phyloP scores from a whole-genome alignment of 2,888 invertebrate genomes.

The Melieria omissa region DNA sequence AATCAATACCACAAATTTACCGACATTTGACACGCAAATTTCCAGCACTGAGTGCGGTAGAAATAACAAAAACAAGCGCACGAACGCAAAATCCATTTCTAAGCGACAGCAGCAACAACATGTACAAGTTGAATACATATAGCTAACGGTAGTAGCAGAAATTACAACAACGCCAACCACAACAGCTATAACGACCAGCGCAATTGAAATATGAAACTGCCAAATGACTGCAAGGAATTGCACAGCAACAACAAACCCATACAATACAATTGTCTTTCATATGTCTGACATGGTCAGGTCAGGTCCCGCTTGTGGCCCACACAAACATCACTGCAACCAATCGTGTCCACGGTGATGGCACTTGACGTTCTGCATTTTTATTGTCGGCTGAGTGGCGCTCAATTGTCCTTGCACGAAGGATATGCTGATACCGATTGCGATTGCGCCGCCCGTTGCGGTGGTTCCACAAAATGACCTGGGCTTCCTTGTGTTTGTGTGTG shows the following conservation, averaged over 20 bases:
- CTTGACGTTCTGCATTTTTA: conserved; percentile 20
- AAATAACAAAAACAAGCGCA: not conserved
- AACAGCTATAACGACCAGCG: not conserved
- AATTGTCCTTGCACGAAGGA: conserved; percentile 26
- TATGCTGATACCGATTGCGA: not conserved
- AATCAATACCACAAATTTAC: conserved; percentile 17
- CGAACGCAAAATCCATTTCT: not conserved
- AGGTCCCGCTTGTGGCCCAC: not conserved
- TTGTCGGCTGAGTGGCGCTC: conserved; percentile 21
- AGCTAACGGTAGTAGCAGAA: not conserved
- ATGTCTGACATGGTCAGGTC: conserved; percentile 22
- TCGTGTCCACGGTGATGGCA: not conserved
- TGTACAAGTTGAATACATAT: not conserved
- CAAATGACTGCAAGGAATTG: too few species aligned
- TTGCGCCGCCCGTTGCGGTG: too few species aligned
- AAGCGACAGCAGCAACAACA: conserved; percentile 3
- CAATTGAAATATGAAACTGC: not conserved
- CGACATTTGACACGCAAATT: conserved; percentile 19
- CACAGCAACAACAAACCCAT: too few species aligned
- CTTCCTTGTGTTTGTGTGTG: not conserved
- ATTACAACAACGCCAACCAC: conserved; percentile 2
- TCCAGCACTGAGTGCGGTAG: not conserved
- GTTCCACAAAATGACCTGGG: not conserved
- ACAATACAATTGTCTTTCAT: conserved; percentile 16
- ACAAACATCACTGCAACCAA: too few species aligned